phyloP scores from a whole-genome alignment of 2,113 vertebrate species.

The Calidris pugnax region DNA sequence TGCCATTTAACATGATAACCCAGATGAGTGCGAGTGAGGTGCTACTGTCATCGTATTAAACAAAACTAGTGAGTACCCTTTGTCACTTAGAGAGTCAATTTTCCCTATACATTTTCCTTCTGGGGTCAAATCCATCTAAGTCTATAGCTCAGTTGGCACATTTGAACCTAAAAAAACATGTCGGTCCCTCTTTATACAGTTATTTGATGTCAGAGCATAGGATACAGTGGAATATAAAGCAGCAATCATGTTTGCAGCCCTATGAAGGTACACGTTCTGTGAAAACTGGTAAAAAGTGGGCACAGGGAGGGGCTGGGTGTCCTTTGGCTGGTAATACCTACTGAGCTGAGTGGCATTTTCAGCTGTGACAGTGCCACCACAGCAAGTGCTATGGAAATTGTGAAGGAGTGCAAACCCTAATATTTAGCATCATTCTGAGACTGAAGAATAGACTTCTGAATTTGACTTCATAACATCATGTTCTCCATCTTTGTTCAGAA shows the following conservation, averaged over 20 bases:
- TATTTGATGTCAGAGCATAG: not conserved
- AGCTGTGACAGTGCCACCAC: not conserved
- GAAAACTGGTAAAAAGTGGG: not conserved
- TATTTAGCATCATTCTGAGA: not conserved
- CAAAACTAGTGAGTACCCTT: not conserved
- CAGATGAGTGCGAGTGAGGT: not conserved
- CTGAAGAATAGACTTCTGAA: not conserved
- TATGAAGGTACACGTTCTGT: rapidly evolving
- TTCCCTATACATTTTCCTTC: not conserved
- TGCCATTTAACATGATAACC: not conserved
- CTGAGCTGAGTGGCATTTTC: not conserved
- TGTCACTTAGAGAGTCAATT: not conserved
- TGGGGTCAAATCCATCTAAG: not conserved
- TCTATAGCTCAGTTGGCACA: not conserved
- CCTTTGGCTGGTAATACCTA: not conserved
- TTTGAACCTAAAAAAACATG: not conserved
- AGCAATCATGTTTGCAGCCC: not conserved
- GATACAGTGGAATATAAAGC: not conserved
- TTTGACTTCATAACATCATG: not conserved
- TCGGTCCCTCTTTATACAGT: not conserved
- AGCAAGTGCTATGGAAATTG: not conserved
- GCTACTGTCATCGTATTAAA: not conserved
- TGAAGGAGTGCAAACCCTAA: not conserved
- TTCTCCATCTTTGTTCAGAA: not conserved
- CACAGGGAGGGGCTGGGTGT: rapidly evolving